Conservation (phyloP, 2,113 vertebrate species). For the Tupaia tana region DNA sequence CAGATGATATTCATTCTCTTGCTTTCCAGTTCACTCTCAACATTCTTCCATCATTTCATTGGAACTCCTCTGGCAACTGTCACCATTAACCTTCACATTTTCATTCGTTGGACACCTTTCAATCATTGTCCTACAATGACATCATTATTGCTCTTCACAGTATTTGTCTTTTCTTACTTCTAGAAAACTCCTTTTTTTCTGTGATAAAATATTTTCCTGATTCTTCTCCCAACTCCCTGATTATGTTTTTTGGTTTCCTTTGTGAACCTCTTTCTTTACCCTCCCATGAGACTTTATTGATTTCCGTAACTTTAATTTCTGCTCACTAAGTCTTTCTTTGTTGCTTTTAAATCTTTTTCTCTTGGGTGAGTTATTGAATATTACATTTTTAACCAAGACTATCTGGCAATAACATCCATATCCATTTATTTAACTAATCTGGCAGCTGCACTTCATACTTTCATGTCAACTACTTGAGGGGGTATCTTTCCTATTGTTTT, state of each 20-base stretch:
- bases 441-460: background rate
- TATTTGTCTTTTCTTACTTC: background rate
- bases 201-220: background rate
- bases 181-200: background rate
- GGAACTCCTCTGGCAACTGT: background rate
- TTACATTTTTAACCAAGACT: background rate
- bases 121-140: background rate
- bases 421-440: background rate
- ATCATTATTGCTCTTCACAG: background rate
- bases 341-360: slow-evolving; percentile 7
- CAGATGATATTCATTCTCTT: background rate
- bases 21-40: background rate
- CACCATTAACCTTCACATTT: background rate
- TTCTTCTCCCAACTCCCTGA: background rate
- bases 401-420: background rate
- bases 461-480: background rate
- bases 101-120: background rate
- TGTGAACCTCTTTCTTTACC: background rate
- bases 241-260: background rate
- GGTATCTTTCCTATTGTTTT: background rate
- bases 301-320: background rate
- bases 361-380: background rate
- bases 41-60: background rate
- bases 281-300: background rate
- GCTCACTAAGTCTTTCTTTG: background rate